These are phyloP conservation scores for Protonibea diacanthus DNA, from an alignment of 2,797 vertebrate genomes.

Conservation along the genomic window DNA sequence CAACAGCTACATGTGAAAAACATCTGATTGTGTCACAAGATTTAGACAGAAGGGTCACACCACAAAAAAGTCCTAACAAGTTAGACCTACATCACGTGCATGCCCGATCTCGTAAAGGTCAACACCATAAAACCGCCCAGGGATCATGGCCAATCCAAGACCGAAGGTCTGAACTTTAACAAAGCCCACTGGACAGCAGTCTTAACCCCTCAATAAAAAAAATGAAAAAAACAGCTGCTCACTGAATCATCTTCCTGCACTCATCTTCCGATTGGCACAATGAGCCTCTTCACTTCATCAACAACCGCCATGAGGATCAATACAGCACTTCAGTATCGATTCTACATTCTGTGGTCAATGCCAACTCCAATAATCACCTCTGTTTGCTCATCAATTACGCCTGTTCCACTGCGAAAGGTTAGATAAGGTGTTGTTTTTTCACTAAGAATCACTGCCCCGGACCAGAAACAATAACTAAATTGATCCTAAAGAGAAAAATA, in stretches of 20 bases:
- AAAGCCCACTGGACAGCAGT: slow-evolving; percentile 24
- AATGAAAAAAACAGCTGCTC: slow-evolving; percentile 33
- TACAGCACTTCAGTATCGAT: slow-evolving; percentile 77
- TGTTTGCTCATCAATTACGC: slow-evolving; percentile 63
- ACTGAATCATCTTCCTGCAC: slow-evolving; percentile 26
- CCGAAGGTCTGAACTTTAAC: slow-evolving; percentile 28
- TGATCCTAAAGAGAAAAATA: slow-evolving; percentile 1
- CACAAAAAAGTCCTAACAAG: neutral
- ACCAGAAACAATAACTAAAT: slow-evolving; percentile 32
- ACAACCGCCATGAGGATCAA: slow-evolving; percentile 67
- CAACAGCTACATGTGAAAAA: slow-evolving; percentile 2
- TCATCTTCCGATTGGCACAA: slow-evolving; percentile 47
- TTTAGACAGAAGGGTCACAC: neutral
- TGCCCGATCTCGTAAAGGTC: slow-evolving; percentile 1
- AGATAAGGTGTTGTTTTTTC: slow-evolving; percentile 50
- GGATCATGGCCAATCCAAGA: slow-evolving; percentile 4
- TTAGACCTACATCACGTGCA: neutral
- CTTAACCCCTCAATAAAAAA: slow-evolving; percentile 22
- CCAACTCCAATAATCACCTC: slow-evolving; percentile 73
- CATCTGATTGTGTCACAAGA: neutral
- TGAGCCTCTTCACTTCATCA: slow-evolving; percentile 74
- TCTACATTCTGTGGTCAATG: slow-evolving; percentile 63
- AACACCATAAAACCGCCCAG: slow-evolving; percentile 14
- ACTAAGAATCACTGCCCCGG: slow-evolving; percentile 2
- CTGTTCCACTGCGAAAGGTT: slow-evolving; percentile 53